phyloP scores from a whole-genome alignment of 2,888 invertebrate genomes.

The Cremastinae sp. region DNA sequence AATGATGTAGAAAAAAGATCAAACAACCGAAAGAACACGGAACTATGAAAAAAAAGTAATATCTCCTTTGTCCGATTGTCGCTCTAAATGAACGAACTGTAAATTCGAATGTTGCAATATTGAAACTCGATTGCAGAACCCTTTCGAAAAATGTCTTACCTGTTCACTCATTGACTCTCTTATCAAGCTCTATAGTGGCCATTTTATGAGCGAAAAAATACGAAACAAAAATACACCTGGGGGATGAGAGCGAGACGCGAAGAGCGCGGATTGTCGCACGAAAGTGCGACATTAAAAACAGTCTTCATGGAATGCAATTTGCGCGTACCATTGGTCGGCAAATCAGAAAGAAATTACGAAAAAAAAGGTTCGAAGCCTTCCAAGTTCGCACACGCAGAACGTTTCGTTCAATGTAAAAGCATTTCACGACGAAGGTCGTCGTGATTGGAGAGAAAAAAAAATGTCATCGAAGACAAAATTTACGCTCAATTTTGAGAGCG shows the following conservation, averaged over 20 bases:
- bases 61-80: background rate
- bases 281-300: conserved; percentile 47
- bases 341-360: conserved; percentile 18
- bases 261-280: conserved; percentile 7
- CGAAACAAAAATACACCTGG: conserved; percentile 60
- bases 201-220: conserved; percentile 51
- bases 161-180: conserved; percentile 50
- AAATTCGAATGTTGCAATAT: conserved; percentile 1
- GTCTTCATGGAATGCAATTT: conserved; percentile 49
- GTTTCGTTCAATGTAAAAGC: too few relatives aligned
- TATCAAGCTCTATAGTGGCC: conserved; percentile 56
- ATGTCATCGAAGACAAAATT: too few relatives aligned
- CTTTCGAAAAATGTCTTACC: conserved; percentile 39
- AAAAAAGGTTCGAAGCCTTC: conserved; percentile 10
- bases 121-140: conserved; percentile 42
- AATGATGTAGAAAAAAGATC: conserved; percentile 5
- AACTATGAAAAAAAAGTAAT: background rate
- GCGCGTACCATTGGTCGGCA: conserved; percentile 43
- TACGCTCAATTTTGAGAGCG: too few relatives aligned
- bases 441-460: too few relatives aligned
- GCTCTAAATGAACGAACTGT: background rate
- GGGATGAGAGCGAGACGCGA: conserved; percentile 19
- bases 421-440: too few relatives aligned
- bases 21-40: conserved; percentile 16
- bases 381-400: too few relatives aligned